Conservation (phyloP, 64 coral and sea anemone species). For the Stichodactyla mertensii region DNA sequence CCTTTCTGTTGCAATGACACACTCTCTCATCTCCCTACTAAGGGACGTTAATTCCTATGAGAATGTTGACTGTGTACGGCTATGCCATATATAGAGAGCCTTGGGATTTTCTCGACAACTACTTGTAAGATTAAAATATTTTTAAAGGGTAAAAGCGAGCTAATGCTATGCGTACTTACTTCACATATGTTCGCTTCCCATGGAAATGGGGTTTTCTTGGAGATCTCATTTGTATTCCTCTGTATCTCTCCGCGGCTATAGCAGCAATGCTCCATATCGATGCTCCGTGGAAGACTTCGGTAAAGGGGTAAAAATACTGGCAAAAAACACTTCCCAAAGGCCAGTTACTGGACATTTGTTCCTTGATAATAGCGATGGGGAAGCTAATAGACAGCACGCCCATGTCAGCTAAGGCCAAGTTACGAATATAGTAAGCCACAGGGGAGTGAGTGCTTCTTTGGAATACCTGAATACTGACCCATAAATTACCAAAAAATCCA, state of each 20-base stretch:
- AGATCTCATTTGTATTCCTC: conserved; percentile 17
- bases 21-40: not conserved
- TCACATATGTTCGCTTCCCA: conserved; percentile 4
- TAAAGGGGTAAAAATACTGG: conserved; percentile 31
- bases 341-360: conserved; percentile 19
- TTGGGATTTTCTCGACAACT: not conserved
- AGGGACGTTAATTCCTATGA: not conserved
- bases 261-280: conserved; percentile 57
- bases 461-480: conserved; percentile 28
- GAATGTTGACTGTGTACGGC: not conserved
- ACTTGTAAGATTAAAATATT: not conserved
- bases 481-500: conserved; percentile 32
- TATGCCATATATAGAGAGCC: not conserved
- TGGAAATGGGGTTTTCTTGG: not conserved
- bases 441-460: conserved; percentile 20
- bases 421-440: conserved; percentile 37
- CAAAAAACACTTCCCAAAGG: conserved; percentile 30
- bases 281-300: conserved; percentile 35
- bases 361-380: conserved; percentile 39
- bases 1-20: not conserved
- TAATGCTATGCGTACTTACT: not conserved
- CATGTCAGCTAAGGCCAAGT: conserved; percentile 50
- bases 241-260: conserved; percentile 45
- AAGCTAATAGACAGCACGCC: conserved; percentile 29
- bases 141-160: not conserved